Evolutionary conservation across 2,888 invertebrate genomes (phyloP).

Genomic region (Pristionchus japonicus): DNA sequence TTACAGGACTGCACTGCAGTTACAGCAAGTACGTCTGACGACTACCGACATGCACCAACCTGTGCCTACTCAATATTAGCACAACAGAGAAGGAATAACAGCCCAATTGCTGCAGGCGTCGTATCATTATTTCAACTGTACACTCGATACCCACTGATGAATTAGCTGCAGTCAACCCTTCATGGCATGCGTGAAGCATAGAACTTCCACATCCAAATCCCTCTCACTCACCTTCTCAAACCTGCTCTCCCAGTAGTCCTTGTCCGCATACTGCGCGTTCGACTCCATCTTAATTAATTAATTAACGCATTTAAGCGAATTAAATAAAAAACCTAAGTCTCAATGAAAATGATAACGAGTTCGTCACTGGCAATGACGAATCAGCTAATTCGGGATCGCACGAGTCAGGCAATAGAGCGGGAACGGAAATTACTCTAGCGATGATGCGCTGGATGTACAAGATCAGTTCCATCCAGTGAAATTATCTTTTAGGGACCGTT

Average conservation of each 20-base stretch:
- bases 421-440: background rate
- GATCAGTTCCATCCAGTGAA: background rate
- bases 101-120: no score
- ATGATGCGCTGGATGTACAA: background rate
- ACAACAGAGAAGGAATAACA: background rate
- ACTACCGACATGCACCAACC: background rate
- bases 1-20: background rate
- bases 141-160: no score
- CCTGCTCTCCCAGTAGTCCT: conserved; percentile 65
- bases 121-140: no score
- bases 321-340: no score
- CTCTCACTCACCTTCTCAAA: conserved; percentile 51
- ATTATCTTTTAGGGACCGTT: background rate
- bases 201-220: background rate
- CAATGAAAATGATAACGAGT: no score
- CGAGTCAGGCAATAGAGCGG: background rate
- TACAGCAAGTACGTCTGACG: background rate
- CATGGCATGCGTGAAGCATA: background rate
- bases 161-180: background rate
- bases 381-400: no score
- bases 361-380: no score
- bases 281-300: conserved; percentile 14
- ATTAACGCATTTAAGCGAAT: no score
- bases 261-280: conserved; percentile 57
- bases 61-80: background rate